Percentiles rank a stretch among this genome's conserved stretches.
Conservation (phyloP, 2,888 invertebrate genomes). For the Aelia acuminata region DNA sequence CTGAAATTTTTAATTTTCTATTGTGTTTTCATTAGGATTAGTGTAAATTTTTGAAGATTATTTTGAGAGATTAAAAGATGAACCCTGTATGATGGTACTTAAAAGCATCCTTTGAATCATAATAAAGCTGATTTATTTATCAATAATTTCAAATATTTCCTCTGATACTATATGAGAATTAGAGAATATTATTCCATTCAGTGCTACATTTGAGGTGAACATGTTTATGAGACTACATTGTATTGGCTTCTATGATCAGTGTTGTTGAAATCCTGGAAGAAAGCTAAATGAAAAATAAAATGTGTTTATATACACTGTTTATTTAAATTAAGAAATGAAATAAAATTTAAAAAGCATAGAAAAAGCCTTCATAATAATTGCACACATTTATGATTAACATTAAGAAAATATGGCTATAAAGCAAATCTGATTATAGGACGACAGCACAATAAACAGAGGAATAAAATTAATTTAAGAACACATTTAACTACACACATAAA, state of each 20-base stretch:
- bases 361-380: slow-evolving; percentile 31
- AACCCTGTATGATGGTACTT: background rate
- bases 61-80: background rate
- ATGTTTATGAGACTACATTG: slow-evolving; percentile 24
- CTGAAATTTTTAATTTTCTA: background rate
- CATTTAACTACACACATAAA: slow-evolving; percentile 53
- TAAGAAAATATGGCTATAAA: slow-evolving; percentile 38
- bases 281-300: slow-evolving; percentile 29
- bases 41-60: background rate
- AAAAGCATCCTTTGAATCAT: slow-evolving; percentile 1
- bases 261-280: slow-evolving; percentile 48
- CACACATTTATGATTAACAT: slow-evolving; percentile 38
- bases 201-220: background rate
- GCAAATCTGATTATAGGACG: background rate
- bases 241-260: slow-evolving; percentile 21
- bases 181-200: background rate
- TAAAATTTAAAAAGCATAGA: slow-evolving; percentile 52
- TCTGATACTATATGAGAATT: background rate
- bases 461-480: slow-evolving; percentile 50
- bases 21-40: background rate
- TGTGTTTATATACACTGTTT: slow-evolving; percentile 37
- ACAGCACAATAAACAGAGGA: slow-evolving; percentile 41
- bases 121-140: background rate
- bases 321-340: slow-evolving; percentile 41
- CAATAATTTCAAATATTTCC: background rate